Conservation (phyloP, 2,888 invertebrate genomes). For the Scaeva pyrastri region DNA sequence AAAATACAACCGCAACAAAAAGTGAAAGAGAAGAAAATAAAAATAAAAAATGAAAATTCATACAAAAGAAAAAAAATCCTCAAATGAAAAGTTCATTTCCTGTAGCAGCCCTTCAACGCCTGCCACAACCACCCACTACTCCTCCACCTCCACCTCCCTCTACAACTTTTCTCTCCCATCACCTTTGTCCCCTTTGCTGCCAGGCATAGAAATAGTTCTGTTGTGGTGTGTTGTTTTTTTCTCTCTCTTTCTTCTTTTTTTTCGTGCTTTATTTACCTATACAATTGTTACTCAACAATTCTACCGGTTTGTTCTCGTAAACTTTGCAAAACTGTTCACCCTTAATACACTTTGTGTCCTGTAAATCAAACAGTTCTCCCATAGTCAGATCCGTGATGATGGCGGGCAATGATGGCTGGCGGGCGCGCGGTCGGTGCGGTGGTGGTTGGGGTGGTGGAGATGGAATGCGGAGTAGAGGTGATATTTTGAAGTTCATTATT, state of each 20-base stretch:
- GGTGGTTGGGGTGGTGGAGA: too few species aligned
- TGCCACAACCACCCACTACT: too few species aligned
- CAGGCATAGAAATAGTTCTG: conserved; percentile 16
- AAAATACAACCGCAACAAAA: too few species aligned
- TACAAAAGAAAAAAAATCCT: not conserved
- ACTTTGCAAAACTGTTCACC: conserved; percentile 61
- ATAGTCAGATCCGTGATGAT: conserved; percentile 10
- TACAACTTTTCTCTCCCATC: too few species aligned
- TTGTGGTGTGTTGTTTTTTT: conserved; percentile 17
- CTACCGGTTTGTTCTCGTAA: conserved; percentile 36
- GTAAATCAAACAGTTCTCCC: conserved; percentile 57
- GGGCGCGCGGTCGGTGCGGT: too few species aligned
- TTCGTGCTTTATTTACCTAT: conserved; percentile 43
- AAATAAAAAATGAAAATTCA: not conserved
- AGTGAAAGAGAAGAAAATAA: too few species aligned
- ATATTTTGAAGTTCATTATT: conserved; percentile 54
- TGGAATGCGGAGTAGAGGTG: too few species aligned
- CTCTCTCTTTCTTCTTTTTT: not conserved
- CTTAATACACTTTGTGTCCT: conserved; percentile 59
- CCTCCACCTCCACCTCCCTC: not conserved
- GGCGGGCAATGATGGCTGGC: not conserved
- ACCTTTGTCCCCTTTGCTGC: not conserved
- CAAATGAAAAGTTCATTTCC: conserved; percentile 47
- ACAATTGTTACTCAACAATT: conserved; percentile 54
- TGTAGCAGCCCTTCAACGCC: conserved; percentile 1